A percentile compares a stretch with the other conserved stretches of the same genome.
Evolutionary conservation across 2,888 invertebrate species (phyloP).

Genomic region (Elysia crispata): DNA sequence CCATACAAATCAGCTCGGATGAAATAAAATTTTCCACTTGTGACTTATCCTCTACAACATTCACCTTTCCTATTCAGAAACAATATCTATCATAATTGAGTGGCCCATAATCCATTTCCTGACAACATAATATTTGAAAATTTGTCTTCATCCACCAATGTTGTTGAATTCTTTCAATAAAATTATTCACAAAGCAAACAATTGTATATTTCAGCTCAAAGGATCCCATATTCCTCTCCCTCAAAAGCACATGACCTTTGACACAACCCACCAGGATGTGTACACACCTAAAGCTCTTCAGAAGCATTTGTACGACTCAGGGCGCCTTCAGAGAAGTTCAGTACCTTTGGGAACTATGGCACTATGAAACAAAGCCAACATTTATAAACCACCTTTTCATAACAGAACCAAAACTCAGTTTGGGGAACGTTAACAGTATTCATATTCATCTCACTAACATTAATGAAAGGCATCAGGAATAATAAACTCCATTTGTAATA

Average conservation of each 20-base stretch:
- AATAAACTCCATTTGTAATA: too few species aligned
- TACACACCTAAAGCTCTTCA: constrained; percentile 65
- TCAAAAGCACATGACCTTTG: constrained; percentile 62
- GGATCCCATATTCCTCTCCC: constrained; percentile 69
- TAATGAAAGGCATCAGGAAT: too few species aligned
- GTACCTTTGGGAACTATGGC: constrained; percentile 72
- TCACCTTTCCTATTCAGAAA: too few species aligned
- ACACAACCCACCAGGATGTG: constrained; percentile 70
- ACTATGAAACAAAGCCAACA: too few species aligned
- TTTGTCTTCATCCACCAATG: background rate
- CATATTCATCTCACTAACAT: too few species aligned
- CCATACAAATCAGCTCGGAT: too few species aligned
- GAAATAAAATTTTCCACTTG: too few species aligned
- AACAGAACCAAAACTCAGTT: too few species aligned
- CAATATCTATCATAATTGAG: too few species aligned
- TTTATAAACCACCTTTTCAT: too few species aligned
- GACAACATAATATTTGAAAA: background rate
- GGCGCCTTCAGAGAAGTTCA: constrained; percentile 70
- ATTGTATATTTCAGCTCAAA: constrained; percentile 62
- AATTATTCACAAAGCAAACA: background rate
- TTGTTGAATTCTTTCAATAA: background rate
- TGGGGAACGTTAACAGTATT: too few species aligned
- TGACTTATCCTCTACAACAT: too few species aligned
- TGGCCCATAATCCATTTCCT: background rate
- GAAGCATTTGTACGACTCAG: constrained; percentile 61